Conservation (phyloP, 2,888 invertebrate genomes). For the Podabrus alpinus region DNA sequence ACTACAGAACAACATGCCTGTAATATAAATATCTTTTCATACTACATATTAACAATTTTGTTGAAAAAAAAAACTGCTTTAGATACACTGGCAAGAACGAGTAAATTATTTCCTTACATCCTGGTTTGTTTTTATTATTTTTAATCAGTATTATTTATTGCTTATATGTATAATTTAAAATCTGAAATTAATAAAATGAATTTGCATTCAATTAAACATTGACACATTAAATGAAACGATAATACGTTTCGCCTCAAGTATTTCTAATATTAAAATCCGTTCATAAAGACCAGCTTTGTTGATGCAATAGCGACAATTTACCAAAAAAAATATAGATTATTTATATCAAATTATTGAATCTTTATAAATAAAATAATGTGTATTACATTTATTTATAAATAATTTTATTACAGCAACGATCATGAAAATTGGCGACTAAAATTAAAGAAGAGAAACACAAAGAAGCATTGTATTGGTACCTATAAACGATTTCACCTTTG, state of each 20-base stretch:
- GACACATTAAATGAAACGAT: background rate
- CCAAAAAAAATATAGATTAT: background rate
- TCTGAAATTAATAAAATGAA: background rate
- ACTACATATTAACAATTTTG: background rate
- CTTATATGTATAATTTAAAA: background rate
- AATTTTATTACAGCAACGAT: constrained; percentile 12
- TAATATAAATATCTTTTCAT: no score
- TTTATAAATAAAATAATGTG: background rate
- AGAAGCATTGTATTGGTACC: constrained; percentile 70
- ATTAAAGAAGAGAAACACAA: constrained; percentile 37
- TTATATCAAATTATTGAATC: background rate
- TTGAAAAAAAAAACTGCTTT: background rate
- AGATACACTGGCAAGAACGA: background rate
- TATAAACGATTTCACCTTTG: constrained; percentile 80
- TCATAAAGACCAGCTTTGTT: background rate
- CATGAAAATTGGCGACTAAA: constrained; percentile 35
- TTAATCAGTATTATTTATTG: background rate
- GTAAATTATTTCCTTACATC: background rate
- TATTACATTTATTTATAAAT: background rate
- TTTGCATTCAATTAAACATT: background rate
- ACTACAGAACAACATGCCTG: background rate
- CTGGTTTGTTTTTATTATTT: background rate
- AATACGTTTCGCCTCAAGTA: background rate
- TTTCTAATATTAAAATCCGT: background rate
- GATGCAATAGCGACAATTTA: background rate